A percentile compares a stretch with the other conserved stretches of the same genome.
Conservation (phyloP, 2,113 vertebrate genomes). For the Pongo abelii region DNA sequence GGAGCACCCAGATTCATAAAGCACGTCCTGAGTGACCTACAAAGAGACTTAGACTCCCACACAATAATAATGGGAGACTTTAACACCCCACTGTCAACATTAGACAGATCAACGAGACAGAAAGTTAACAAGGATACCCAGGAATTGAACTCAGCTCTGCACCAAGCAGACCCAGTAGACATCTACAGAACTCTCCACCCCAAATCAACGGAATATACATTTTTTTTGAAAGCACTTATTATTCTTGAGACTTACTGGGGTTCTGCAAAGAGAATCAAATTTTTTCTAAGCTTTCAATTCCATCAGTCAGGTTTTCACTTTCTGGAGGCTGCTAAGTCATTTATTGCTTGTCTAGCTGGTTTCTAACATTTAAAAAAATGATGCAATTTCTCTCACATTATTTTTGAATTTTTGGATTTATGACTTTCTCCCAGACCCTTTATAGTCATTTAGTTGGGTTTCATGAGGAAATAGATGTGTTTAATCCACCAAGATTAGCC, state of each 20-base stretch:
- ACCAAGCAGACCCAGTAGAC: too few species aligned
- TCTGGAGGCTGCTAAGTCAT: neutral
- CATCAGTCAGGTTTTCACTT: neutral
- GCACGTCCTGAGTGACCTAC: too few species aligned
- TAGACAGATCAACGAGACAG: too few species aligned
- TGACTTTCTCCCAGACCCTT: neutral
- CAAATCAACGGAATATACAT: too few species aligned
- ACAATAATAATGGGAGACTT: too few species aligned
- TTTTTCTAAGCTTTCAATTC: neutral
- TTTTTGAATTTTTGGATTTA: neutral
- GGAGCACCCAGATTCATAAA: too few species aligned
- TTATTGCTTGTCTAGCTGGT: neutral
- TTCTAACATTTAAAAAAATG: neutral
- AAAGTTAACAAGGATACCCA: too few species aligned
- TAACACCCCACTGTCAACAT: too few species aligned
- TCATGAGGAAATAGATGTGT: neutral
- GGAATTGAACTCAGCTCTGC: too few species aligned
- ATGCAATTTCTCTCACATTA: neutral
- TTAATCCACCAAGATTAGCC: neutral
- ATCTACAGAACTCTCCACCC: too few species aligned
- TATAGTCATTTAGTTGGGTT: neutral
- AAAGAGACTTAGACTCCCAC: too few species aligned
- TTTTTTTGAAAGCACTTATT: neutral
- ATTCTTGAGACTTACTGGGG: neutral
- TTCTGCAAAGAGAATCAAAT: neutral